These are phyloP conservation scores for Coremacera marginata DNA, from an alignment of 2,888 invertebrate species.

Conservation along the genomic window DNA sequence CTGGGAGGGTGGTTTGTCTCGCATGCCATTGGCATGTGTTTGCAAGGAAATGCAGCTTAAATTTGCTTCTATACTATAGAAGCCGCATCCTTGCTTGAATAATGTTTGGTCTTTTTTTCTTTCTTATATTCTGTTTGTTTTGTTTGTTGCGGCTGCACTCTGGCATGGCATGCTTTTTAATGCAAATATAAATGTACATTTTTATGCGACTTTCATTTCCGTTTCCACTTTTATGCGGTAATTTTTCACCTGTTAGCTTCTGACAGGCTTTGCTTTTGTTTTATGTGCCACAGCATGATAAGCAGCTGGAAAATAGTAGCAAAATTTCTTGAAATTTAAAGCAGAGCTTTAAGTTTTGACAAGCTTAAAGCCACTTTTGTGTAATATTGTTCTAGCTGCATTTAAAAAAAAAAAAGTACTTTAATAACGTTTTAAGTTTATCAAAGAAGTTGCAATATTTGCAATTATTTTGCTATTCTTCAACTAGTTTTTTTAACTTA, in stretches of 20 bases:
- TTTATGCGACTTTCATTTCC: constrained; percentile 20
- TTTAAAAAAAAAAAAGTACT: background rate
- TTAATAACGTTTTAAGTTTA: background rate
- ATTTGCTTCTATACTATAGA: background rate
- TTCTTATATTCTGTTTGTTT: background rate
- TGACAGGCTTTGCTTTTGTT: constrained; percentile 26
- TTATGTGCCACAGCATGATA: background rate
- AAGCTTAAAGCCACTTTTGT: background rate
- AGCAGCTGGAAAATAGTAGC: background rate
- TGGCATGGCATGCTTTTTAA: background rate
- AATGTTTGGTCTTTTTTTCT: background rate
- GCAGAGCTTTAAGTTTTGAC: background rate
- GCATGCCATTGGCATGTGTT: background rate
- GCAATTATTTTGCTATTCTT: no score
- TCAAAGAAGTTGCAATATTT: no score
- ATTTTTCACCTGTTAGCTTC: constrained; percentile 26
- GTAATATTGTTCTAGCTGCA: background rate
- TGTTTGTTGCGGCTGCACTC: background rate
- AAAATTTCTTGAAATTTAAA: no score
- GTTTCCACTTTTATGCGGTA: constrained; percentile 31
- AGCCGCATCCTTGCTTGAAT: background rate
- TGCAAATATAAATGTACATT: constrained; percentile 17
- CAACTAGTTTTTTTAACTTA: no score
- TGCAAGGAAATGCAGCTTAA: background rate
- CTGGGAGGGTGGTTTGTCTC: background rate